Evolutionary conservation across 2,113 vertebrate species (phyloP), one percentile per base, ranked within the genome.

Genomic region (Gila orcuttii): DNA sequence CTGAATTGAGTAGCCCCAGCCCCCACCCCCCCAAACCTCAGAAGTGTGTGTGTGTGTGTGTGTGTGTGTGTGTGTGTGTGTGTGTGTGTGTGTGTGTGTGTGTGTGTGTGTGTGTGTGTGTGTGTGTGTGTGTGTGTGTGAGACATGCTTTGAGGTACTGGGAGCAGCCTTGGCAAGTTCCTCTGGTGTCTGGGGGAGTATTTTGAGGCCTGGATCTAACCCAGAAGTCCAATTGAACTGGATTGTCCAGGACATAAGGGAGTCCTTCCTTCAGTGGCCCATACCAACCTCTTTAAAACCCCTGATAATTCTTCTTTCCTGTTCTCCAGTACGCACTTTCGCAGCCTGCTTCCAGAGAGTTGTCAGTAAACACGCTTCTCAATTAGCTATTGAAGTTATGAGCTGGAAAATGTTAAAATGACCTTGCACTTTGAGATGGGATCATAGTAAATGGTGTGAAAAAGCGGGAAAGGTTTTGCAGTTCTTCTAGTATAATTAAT

Each of bases 151-250:
- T 69, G 79, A 82, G 79, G 62, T 68, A 66, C 60, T 79, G 57
- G 59, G n/a, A 68, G 25, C 62, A 82, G 79, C 79, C 62, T 82
- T 69, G 60, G 79, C 59, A 42, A 45, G 79, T 64, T 80, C 39
- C n/a, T 62, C 23, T 80, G 59, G 39, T 80, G 17, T 80, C 79
- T 80, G 79, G 79, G 78, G 59, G 39, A 64, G 59, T 80, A 80
- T 80, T 80, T 80, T 64, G n/a, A 80, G 79, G 42, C 17, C 42
- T 82, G 79, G 62, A 11, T 82, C 17, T 4, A 33, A 82, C 79
- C 42, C 28, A 69, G 42, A 82, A 68, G 45, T 50, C 62, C 45
- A 82, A 62, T 33, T 60, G 77, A 79, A 64, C 42, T 81, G 59
- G 62, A 52, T 28, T 81, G 60, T 47, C 62, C 62, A 36, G 62